Base-by-base conservation (phyloP, 2,797 vertebrate genomes). In the Paratrypauchen microcephalus region DNA sequence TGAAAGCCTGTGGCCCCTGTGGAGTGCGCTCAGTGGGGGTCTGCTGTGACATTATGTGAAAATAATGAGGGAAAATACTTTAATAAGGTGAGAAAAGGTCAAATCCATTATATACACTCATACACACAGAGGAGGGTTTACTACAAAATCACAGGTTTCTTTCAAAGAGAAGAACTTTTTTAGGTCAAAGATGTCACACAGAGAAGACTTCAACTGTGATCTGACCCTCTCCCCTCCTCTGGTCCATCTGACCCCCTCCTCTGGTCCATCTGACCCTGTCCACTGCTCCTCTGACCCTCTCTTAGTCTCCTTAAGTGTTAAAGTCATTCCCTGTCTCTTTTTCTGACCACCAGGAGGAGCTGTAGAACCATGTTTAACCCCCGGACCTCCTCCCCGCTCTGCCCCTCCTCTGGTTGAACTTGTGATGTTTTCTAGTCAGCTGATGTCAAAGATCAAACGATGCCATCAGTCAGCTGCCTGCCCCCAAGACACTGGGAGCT, bases 371-470 rank as follows among this genome's bases (percentile, higher is more conserved):
- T 0, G 6, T 19, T 18, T 32, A 18, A 7, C 48, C 26, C 15
- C 28, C 16, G 15, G 12, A 5, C 13, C 26, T 6, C 26, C n/a
- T n/a, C 56, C 24, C 11, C 24, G 21, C 7, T 32, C 11, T 19
- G 8, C 1, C 16, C 26, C 15, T 18, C 21, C 15, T 19, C 30
- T 19, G 58, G 26, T 18, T 16, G 8, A 57, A 58, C 56, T 28
- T 58, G 56, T 58, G 56, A 58, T 58, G 56, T 28, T 28, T 26
- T 26, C 50, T 0, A 15, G 28, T 60, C 58, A 60, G 58, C 28
- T 60, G 58, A 60, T 60, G 19, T 61, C 36, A 41, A 61, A 61
- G 19, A 39, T n/a, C 52, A 54, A 19, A 54, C 23, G 50, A 52
- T 8, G n/a, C 7, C 0, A 21, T 52, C 50, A 52, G 32, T 41